phyloP scores from a whole-genome alignment of 2,888 invertebrate species.

The Cephus pygmeus region DNA sequence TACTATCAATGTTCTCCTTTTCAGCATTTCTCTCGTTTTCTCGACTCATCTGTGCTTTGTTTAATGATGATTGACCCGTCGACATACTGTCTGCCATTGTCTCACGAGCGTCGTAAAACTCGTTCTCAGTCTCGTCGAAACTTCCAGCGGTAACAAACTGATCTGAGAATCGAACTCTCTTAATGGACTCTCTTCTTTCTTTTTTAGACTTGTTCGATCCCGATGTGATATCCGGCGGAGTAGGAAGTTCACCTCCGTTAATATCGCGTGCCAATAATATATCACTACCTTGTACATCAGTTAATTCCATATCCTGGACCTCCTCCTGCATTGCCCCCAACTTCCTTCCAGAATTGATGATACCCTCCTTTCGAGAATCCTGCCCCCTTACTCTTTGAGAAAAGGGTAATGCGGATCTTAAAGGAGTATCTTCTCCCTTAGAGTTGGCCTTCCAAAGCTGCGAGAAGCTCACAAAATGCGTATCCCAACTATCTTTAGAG shows the following conservation, averaged over 20 bases:
- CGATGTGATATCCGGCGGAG: slow-evolving; percentile 13
- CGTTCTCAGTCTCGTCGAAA: slow-evolving; percentile 26
- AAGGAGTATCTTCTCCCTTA: slow-evolving; percentile 6
- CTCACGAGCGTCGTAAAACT: slow-evolving; percentile 13
- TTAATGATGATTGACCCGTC: background rate
- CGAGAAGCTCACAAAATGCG: slow-evolving; percentile 8
- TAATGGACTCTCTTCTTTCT: slow-evolving; percentile 30
- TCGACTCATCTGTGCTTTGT: slow-evolving; percentile 1
- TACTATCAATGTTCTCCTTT: slow-evolving; percentile 27
- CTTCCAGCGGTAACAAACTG: slow-evolving; percentile 20
- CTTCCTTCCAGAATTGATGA: slow-evolving; percentile 17
- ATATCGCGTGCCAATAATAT: background rate
- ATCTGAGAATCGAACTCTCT: slow-evolving; percentile 51
- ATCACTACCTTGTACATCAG: background rate
- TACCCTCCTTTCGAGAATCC: background rate
- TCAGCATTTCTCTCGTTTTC: slow-evolving; percentile 31
- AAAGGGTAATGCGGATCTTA: slow-evolving; percentile 1
- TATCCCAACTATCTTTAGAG: slow-evolving; percentile 6
- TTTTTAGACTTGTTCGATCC: slow-evolving; percentile 7
- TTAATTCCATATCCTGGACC: slow-evolving; percentile 22
- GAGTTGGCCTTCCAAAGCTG: background rate
- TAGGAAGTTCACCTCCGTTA: slow-evolving; percentile 4
- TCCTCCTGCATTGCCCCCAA: slow-evolving; percentile 30
- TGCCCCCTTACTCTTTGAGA: background rate
- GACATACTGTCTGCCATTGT: slow-evolving; percentile 5